These are phyloP conservation scores for Dicyrtomina minuta DNA, from an alignment of 2,888 invertebrate genomes.

Conservation along the genomic window DNA sequence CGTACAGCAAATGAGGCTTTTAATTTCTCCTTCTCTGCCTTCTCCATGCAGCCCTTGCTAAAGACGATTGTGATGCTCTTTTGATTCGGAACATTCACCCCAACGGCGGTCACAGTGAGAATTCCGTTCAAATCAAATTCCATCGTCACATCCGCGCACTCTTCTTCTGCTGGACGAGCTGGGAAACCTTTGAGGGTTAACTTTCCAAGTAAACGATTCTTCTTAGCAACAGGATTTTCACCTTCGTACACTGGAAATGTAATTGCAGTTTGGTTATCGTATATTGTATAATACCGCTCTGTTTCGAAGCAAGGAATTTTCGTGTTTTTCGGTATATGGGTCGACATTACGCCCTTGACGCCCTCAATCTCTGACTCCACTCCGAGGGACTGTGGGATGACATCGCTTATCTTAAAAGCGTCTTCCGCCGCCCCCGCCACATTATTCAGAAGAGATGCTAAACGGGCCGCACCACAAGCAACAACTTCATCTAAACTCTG, in stretches of 20 bases:
- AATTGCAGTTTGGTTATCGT: too few species aligned
- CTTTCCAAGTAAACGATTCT: constrained; percentile 15
- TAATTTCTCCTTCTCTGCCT: too few species aligned
- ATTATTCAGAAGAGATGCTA: constrained; percentile 31
- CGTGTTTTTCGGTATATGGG: constrained; percentile 28
- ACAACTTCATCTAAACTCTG: too few species aligned
- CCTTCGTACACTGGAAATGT: too few species aligned
- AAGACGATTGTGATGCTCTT: too few species aligned
- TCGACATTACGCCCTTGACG: too few species aligned
- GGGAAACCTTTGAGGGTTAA: constrained; percentile 4
- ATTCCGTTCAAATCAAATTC: too few species aligned
- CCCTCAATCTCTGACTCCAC: constrained; percentile 5
- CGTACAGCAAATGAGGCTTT: too few species aligned
- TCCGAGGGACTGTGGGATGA: constrained; percentile 30
- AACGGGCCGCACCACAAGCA: constrained; percentile 33
- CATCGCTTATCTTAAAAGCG: constrained; percentile 7
- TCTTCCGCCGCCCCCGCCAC: constrained; percentile 6
- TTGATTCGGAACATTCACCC: too few species aligned
- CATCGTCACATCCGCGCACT: too few species aligned
- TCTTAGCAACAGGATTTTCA: not conserved
- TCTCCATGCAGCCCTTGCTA: too few species aligned
- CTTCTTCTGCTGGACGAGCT: not conserved
- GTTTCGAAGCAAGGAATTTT: constrained; percentile 16
- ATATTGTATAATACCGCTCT: constrained; percentile 9
- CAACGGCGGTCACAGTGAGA: too few species aligned